Conservation (phyloP, 35 echinoderm and acorn worm genomes). For the Apostichopus californicus region DNA sequence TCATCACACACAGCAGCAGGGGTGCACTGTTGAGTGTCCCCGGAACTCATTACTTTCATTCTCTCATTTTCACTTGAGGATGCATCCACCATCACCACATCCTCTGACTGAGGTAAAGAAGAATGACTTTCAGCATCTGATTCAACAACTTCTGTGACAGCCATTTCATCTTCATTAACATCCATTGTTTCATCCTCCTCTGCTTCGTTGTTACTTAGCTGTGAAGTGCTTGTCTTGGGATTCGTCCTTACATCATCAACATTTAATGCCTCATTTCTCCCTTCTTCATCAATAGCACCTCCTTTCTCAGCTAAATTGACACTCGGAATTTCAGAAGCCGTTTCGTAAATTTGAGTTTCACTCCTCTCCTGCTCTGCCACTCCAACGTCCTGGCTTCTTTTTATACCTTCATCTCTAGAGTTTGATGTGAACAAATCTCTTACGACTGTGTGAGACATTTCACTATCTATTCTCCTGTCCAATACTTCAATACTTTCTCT, state of each 20-base stretch:
- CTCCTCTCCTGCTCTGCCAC: background rate
- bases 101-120: background rate
- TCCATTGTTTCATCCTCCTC: background rate
- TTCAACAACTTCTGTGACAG: background rate
- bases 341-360: background rate
- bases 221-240: background rate
- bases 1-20: background rate
- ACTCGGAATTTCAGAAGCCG: background rate
- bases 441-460: background rate
- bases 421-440: background rate
- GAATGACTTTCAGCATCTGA: background rate
- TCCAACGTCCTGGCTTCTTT: background rate
- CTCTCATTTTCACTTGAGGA: background rate
- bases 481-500: background rate
- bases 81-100: background rate
- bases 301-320: background rate
- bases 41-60: background rate
- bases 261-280: background rate
- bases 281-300: background rate
- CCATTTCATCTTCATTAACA: background rate
- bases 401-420: background rate
- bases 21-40: background rate
- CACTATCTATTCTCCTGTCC: background rate
- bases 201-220: background rate
- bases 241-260: background rate